phyloP scores from a whole-genome alignment of 2,113 vertebrate genomes.

The Oenanthe melanoleuca region DNA sequence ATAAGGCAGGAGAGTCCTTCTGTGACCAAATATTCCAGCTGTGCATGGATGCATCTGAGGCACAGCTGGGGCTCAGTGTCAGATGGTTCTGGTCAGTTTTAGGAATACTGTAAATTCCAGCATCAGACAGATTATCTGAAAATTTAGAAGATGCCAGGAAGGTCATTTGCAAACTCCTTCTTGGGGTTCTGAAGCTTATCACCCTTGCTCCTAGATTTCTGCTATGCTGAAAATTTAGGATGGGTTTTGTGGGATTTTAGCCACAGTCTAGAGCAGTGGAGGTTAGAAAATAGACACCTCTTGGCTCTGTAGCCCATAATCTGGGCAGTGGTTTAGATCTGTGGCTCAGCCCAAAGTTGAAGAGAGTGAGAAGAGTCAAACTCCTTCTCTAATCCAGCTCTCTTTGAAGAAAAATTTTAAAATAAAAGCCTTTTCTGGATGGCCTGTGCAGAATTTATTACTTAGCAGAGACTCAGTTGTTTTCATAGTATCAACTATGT shows the following conservation, averaged over 20 bases:
- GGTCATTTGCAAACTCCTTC: neutral
- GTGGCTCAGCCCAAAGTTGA: conserved; percentile 18
- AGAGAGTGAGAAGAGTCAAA: neutral
- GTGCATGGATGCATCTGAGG: accelerated
- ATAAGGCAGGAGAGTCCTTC: neutral
- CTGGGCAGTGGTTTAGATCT: neutral
- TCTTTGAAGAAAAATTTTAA: neutral
- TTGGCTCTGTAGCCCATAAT: conserved; percentile 39
- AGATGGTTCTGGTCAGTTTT: neutral
- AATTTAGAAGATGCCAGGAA: neutral
- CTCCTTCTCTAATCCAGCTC: neutral
- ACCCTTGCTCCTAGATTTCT: neutral
- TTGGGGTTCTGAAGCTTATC: neutral
- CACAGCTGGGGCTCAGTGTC: neutral
- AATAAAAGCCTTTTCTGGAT: neutral
- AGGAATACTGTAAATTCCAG: neutral
- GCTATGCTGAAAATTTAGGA: neutral
- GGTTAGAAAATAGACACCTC: conserved; percentile 36
- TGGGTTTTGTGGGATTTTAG: neutral
- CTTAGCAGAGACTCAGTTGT: neutral
- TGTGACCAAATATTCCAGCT: neutral
- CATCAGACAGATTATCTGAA: neutral
- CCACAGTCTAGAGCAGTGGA: neutral
- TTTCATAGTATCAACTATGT: neutral
- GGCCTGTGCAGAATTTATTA: neutral